Conservation (phyloP, 2,113 vertebrate genomes). For the Otus sunia region DNA sequence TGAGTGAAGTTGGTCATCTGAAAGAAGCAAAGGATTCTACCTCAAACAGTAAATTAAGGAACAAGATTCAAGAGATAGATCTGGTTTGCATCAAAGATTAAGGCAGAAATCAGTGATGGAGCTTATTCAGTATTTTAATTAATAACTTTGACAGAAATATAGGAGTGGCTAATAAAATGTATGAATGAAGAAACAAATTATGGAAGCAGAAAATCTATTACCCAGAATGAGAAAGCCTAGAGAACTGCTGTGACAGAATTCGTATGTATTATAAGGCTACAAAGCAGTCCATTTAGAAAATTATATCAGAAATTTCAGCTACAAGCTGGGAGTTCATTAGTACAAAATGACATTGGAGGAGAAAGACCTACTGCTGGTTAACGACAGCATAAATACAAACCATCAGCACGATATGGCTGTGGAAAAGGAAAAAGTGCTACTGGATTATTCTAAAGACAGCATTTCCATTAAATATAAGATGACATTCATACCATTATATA, state of each 20-base stretch:
- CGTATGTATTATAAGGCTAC: background rate
- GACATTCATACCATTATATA: background rate
- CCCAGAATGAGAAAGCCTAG: background rate
- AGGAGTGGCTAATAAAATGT: constrained; percentile 17
- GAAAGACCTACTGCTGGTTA: background rate
- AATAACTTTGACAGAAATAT: background rate
- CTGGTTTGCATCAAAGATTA: background rate
- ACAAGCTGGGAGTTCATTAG: background rate
- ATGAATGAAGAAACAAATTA: background rate
- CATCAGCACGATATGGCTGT: background rate
- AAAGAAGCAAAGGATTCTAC: background rate
- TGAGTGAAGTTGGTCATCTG: background rate
- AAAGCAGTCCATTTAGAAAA: background rate
- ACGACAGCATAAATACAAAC: background rate
- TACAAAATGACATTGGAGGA: background rate
- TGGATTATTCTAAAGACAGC: background rate
- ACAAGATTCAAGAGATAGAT: background rate
- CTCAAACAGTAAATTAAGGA: background rate
- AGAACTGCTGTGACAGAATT: background rate
- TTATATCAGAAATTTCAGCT: background rate
- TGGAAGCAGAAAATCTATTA: background rate
- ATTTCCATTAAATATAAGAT: background rate
- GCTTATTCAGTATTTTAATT: background rate
- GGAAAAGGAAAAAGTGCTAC: background rate
- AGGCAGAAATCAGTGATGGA: background rate